phyloP scores from a whole-genome alignment of 2,888 invertebrate species.

The Eulithis testata region DNA sequence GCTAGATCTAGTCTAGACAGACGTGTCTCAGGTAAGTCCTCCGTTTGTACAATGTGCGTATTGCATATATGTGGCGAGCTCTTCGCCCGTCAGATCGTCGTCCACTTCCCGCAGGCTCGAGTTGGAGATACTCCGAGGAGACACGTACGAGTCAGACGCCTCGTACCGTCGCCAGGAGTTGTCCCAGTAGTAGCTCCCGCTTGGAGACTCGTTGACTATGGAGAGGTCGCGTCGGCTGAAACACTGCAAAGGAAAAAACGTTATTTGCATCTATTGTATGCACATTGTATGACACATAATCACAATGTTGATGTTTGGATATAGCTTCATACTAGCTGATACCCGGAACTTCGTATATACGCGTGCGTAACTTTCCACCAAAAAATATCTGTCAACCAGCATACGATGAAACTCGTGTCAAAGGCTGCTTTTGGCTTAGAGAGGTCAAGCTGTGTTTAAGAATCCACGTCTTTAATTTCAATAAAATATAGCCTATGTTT shows the following conservation, averaged over 20 bases:
- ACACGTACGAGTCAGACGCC: conserved; percentile 74
- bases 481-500: too few species aligned
- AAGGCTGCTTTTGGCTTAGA: too few species aligned
- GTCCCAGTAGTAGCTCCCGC: conserved; percentile 68
- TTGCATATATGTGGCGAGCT: conserved; percentile 88
- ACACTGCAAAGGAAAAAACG: conserved; percentile 54
- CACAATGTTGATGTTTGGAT: too few species aligned
- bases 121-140: conserved; percentile 87
- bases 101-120: conserved; percentile 90
- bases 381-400: too few species aligned
- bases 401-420: too few species aligned
- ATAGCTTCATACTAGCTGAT: too few species aligned
- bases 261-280: not conserved
- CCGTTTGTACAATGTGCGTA: conserved; percentile 84
- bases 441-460: too few species aligned
- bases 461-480: too few species aligned
- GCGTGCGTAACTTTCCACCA: too few species aligned
- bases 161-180: conserved; percentile 65
- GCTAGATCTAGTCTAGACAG: conserved; percentile 47
- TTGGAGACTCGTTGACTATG: conserved; percentile 70
- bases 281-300: too few species aligned
- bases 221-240: conserved; percentile 67
- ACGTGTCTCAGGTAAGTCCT: conserved; percentile 74
- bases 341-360: too few species aligned
- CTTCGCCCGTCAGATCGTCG: conserved; percentile 87